These are phyloP conservation scores for Varroa destructor DNA, from an alignment of 1,140 invertebrate species.

Conservation along the genomic window DNA sequence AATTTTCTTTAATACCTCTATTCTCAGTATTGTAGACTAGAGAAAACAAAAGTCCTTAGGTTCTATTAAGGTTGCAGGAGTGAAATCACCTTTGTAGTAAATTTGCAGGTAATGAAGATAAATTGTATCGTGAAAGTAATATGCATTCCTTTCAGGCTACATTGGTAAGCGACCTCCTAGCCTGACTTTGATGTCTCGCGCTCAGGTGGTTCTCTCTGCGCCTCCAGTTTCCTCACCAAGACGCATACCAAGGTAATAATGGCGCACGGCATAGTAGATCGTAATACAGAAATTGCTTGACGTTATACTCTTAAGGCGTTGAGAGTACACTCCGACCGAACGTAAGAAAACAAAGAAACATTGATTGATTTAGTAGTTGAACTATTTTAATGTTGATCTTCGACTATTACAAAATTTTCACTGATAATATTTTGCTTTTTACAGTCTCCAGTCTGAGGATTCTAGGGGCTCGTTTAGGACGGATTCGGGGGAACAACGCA, in stretches of 20 bases:
- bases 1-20: no score
- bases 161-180: slow-evolving; percentile 15
- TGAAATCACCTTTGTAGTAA: no score
- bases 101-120: background rate
- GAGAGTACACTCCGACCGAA: no score
- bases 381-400: background rate
- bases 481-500: slow-evolving; percentile 1
- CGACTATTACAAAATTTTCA: background rate
- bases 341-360: no score
- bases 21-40: no score
- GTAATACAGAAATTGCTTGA: no score
- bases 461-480: slow-evolving; percentile 23
- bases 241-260: slow-evolving; percentile 22
- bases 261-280: background rate
- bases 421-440: background rate
- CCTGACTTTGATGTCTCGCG: background rate
- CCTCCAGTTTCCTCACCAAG: slow-evolving; percentile 26
- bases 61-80: no score
- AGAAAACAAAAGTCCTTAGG: background rate
- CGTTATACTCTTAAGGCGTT: no score
- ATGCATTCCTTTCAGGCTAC: background rate
- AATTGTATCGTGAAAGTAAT: background rate
- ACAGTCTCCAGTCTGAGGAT: slow-evolving; percentile 25
- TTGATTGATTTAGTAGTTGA: no score
- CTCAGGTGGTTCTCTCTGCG: slow-evolving; percentile 7